phyloP scores from a whole-genome alignment of 2,797 vertebrate genomes.

The Liparis tanakae region DNA sequence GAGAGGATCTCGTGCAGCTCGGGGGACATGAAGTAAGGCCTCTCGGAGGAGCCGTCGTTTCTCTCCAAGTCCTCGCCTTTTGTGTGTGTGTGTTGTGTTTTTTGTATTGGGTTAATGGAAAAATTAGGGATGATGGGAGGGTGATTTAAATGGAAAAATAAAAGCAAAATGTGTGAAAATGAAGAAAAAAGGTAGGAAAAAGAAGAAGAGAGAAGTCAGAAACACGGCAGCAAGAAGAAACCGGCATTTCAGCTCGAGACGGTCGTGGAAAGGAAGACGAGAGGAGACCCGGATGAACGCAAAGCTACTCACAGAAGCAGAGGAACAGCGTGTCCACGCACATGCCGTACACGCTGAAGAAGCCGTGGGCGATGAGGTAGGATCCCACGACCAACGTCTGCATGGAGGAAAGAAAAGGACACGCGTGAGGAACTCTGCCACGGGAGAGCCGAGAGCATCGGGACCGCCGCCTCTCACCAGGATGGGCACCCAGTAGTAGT shows the following conservation, averaged over 20 bases:
- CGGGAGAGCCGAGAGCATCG: background rate
- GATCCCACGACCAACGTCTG: constrained; percentile 93
- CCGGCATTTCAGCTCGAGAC: constrained; percentile 56
- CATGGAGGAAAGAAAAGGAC: constrained; percentile 32
- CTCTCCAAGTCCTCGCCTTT: constrained; percentile 98
- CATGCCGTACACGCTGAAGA: constrained; percentile 99
- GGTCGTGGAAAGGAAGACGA: constrained; percentile 15
- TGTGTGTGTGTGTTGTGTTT: constrained; percentile 33
- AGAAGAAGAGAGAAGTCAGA: constrained; percentile 74
- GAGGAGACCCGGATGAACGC: background rate
- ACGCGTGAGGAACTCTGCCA: constrained; percentile 11
- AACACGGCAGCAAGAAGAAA: constrained; percentile 54
- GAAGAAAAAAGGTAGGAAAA: constrained; percentile 50
- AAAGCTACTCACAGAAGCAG: constrained; percentile 94
- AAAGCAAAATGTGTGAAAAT: constrained; percentile 45
- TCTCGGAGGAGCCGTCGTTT: constrained; percentile 92
- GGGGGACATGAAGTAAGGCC: constrained; percentile 94
- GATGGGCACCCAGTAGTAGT: constrained; percentile 98
- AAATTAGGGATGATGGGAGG: constrained; percentile 33
- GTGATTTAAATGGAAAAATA: constrained; percentile 49
- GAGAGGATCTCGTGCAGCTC: constrained; percentile 92
- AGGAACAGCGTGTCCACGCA: constrained; percentile 98
- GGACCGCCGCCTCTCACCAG: constrained; percentile 82
- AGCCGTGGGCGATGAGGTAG: constrained; percentile 96
- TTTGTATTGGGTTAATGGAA: constrained; percentile 61